Conservation (phyloP, 2,113 vertebrate genomes). For the Monarcha castaneiventris region DNA sequence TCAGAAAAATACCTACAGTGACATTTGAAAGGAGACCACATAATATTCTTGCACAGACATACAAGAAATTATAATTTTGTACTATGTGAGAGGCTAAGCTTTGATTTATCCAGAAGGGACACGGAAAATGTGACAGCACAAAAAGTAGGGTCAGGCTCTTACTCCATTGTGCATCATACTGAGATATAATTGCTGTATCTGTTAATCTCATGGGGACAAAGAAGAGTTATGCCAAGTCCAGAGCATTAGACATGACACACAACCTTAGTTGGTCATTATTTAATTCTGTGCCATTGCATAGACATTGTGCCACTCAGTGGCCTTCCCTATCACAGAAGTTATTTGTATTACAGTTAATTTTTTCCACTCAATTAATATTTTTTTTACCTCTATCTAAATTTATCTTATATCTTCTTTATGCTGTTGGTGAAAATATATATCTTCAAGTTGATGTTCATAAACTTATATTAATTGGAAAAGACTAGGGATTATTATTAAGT, state of each 20-base stretch:
- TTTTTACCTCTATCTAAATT: neutral
- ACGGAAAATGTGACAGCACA: neutral
- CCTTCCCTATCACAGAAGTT: neutral
- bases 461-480: neutral
- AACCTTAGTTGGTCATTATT: neutral
- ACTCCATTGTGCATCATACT: neutral
- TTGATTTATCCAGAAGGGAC: neutral
- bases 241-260: neutral
- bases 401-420: neutral
- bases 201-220: neutral
- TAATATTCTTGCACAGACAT: neutral
- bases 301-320: neutral
- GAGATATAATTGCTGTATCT: neutral
- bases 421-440: neutral
- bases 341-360: neutral
- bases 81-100: neutral
- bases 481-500: neutral
- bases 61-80: neutral
- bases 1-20: neutral
- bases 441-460: neutral
- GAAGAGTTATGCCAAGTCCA: neutral
- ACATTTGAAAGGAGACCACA: neutral
- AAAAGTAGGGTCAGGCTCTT: neutral
- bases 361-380: neutral
- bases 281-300: neutral